Evolutionary conservation across 1,140 invertebrate species (phyloP), one percentile per base, ranked within the genome.

Genomic region (Aphaenogaster floridana): DNA sequence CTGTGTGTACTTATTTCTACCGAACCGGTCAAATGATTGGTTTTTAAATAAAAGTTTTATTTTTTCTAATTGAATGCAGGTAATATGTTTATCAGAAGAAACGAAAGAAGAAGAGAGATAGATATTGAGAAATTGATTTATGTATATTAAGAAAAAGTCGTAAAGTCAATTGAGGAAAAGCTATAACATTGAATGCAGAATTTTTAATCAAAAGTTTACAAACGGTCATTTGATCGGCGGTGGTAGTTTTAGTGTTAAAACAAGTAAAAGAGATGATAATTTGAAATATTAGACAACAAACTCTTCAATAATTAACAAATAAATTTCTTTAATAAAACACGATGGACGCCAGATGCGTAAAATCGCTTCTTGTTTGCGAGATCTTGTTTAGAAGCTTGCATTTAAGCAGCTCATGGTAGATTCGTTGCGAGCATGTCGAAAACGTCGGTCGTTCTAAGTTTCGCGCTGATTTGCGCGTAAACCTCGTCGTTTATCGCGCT

Each of bases 391-490:
- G 50, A 42, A 61, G 8, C 11, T 28, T 34, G 57, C 68, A 63
- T 89, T 89, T 78, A 72, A 89, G 54, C 50, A 45, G 48, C 52
- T 48, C 34, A 34, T 34, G 50, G 45, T 36, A 61, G 54, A n/a
- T 28, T 45, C 50, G 21, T 71, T 74, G 68, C 45, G 13, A 42
- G 63, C 72, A 45, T 71, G 66, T 57, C 52, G 59, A 72, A 79
- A 76, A 52, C 36, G 52, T 13, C 64, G 36, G 68, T 80, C 57
- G 74, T 72, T 87, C 79, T 5, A 88, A 90, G 88, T 85, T 90
- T 71, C 57, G 72, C 72, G 48, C 89, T 89, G 89, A 90, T 90
- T 88, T 90, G 66, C 57, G 72, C 79, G 68, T 84, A 87, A 80
- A 80, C 81, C 72, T 78, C 39, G 21, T 42, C 79, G 88, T 76